These are phyloP conservation scores for Sphaeridia pumilis DNA, from an alignment of 2,888 invertebrate genomes.

Conservation along the genomic window DNA sequence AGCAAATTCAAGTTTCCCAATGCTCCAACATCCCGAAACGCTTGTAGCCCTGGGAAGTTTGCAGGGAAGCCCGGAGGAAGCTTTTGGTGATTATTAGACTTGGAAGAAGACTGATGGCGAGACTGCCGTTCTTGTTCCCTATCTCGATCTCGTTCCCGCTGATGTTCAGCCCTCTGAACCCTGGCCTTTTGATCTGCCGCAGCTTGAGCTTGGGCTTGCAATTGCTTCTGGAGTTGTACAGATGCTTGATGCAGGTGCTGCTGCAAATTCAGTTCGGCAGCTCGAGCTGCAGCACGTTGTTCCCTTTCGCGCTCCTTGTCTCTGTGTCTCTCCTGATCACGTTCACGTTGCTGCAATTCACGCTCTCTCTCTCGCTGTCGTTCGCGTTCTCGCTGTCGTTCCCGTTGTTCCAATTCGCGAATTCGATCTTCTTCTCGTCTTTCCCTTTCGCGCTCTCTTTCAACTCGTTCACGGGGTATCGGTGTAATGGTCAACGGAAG, in stretches of 20 bases:
- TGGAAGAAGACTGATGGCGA: constrained; percentile 21
- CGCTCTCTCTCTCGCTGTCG: constrained; percentile 31
- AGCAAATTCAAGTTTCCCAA: constrained; percentile 23
- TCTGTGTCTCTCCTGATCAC: constrained; percentile 18
- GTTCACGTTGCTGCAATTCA: constrained; percentile 21
- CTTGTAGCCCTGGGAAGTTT: constrained; percentile 34
- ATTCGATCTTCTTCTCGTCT: constrained; percentile 13
- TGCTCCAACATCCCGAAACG: constrained; percentile 20
- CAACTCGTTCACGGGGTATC: constrained; percentile 19
- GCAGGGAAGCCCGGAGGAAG: constrained; percentile 36
- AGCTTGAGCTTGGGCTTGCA: constrained; percentile 12
- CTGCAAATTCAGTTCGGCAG: too few relatives aligned
- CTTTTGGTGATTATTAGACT: constrained; percentile 15
- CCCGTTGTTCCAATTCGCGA: constrained; percentile 16
- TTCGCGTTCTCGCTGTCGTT: constrained; percentile 21
- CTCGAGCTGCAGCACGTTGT: too few relatives aligned
- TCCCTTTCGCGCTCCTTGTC: constrained; percentile 3
- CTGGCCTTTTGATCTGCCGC: constrained; percentile 3
- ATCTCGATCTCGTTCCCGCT: constrained; percentile 29
- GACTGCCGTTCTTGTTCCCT: constrained; percentile 26
- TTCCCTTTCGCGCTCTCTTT: too few relatives aligned
- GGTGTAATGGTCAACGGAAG: constrained; percentile 25
- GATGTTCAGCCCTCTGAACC: constrained; percentile 6
- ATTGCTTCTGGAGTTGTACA: constrained; percentile 9
- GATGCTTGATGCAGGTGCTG: constrained; percentile 11